phyloP scores from a whole-genome alignment of 2,888 invertebrate species.

The Boloria euphrosyne region DNA sequence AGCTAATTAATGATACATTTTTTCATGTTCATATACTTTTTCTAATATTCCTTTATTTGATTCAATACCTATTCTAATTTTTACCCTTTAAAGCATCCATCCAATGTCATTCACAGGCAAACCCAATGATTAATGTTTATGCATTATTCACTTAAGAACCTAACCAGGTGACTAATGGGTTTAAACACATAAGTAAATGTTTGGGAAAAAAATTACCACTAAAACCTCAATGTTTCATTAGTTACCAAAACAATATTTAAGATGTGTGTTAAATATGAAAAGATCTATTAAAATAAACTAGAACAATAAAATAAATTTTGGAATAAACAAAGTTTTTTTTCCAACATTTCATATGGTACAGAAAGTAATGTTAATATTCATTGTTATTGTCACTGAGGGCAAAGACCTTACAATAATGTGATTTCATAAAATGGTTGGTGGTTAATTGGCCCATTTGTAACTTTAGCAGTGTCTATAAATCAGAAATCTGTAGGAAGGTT shows the following conservation, averaged over 20 bases:
- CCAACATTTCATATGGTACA: background rate
- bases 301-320: background rate
- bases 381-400: conserved; percentile 29
- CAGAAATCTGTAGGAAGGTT: conserved; percentile 1
- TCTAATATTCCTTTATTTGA: too few relatives aligned
- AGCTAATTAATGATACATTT: conserved; percentile 23
- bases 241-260: background rate
- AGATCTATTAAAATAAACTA: conserved; percentile 13
- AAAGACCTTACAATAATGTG: conserved; percentile 36
- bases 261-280: conserved; percentile 7
- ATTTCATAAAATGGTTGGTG: conserved; percentile 34
- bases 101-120: too few relatives aligned
- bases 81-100: too few relatives aligned
- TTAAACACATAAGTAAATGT: too few relatives aligned
- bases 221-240: too few relatives aligned
- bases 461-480: conserved; percentile 19
- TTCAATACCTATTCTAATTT: too few relatives aligned
- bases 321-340: background rate
- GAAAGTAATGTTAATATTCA: conserved; percentile 29
- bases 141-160: too few relatives aligned
- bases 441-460: conserved; percentile 37
- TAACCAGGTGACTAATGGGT: too few relatives aligned
- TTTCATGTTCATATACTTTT: too few relatives aligned
- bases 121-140: too few relatives aligned
- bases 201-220: too few relatives aligned